phyloP scores from a whole-genome alignment of 2,797 vertebrate species.

The Steatocranus sp. region DNA sequence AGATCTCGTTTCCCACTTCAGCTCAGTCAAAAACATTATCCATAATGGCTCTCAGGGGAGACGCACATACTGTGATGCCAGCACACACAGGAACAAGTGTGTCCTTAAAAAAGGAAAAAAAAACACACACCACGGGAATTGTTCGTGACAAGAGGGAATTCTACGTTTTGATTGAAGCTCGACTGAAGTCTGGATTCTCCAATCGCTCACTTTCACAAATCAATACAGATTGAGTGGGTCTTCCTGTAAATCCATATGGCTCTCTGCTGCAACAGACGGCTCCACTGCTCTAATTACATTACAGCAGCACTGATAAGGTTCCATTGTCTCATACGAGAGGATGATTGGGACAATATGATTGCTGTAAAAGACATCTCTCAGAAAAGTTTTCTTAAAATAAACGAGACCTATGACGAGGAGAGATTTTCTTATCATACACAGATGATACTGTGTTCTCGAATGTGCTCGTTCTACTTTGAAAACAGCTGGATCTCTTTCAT shows the following conservation, averaged over 20 bases:
- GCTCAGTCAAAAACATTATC: slow-evolving; percentile 23
- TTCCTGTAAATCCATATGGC: slow-evolving; percentile 39
- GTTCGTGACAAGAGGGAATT: neutral
- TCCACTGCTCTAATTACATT: slow-evolving; percentile 33
- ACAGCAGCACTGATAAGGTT: slow-evolving; percentile 26
- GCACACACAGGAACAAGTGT: neutral
- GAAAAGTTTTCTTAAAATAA: neutral
- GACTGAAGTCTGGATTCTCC: neutral
- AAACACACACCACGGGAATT: neutral
- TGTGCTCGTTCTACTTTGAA: neutral
- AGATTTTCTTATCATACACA: neutral
- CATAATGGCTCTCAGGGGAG: slow-evolving; percentile 18
- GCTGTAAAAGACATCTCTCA: slow-evolving; percentile 6
- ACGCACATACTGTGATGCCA: neutral
- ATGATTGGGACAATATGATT: neutral
- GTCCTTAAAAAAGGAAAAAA: neutral
- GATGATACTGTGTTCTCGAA: neutral
- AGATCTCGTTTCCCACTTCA: slow-evolving; percentile 7
- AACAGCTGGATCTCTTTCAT: neutral
- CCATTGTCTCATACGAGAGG: slow-evolving; percentile 12
- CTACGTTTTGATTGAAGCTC: slow-evolving; percentile 12
- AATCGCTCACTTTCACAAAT: slow-evolving; percentile 33
- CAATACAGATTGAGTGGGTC: slow-evolving; percentile 32
- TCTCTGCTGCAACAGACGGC: slow-evolving; percentile 6
- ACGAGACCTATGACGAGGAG: neutral